Base-by-base conservation (phyloP, 1,140 invertebrate species). In the Druon quercuslanigerum region DNA sequence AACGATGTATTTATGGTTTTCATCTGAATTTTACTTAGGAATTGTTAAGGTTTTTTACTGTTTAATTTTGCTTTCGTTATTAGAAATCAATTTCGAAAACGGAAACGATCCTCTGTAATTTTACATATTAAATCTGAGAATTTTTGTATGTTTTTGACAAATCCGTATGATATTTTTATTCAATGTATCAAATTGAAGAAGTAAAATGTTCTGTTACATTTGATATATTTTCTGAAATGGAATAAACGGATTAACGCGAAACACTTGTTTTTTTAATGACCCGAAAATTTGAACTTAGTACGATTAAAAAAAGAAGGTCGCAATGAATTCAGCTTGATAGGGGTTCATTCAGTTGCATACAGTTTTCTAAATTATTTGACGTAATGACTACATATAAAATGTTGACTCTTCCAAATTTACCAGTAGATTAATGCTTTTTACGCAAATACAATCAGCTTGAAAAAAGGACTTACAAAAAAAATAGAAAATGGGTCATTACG, bases 401-500 rank as follows among this genome's bases (percentile, higher is more conserved):
- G 9, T 56, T 56, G 12, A 19, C 16, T 54, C 40, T 14, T 14
- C 25, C 0, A 60, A 60, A 60, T 60, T 60, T 33, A 60, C 20
- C 7, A 60, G 57, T 60, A 60, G 16, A 56, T 13, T 19, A 17
- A 56, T 56, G 9, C 13, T 56, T 56, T 20, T 12, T 3, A 56
- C n/a, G 13, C 8, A 66, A 40, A 40, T 40, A 66, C 54, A 71
- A 76, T 73, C 54, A 60, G 75, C 51, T 40, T 50, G 14, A 72
- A 20, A 20, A 56, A 19, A 7, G 57, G 56, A 75, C 16, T n/a
- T 8, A 40, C 8, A 46, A 66, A 16, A 40, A n/a, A 73, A 76
- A 54, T 57, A 51, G 9, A 75, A 66, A 72, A 84, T 86, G 84
- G 79, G 81, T 50, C 72, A 84, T 75, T 77, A 84, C 40, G 82